Conservation (phyloP, 2,113 vertebrate species). For the Labrus mixtus region DNA sequence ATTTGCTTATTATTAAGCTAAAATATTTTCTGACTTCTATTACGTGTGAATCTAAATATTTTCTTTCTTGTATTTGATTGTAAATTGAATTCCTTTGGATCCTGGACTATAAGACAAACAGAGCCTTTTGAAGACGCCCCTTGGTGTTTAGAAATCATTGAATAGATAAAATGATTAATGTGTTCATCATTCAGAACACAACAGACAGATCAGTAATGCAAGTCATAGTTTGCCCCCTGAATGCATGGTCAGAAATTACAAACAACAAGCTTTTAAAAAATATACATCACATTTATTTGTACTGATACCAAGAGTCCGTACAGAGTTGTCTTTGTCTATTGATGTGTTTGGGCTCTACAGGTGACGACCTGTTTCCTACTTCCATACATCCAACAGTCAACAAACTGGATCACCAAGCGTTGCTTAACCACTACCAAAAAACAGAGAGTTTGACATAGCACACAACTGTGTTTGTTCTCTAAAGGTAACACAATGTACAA, state of each 20-base stretch:
- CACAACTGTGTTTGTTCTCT: slow-evolving; percentile 79
- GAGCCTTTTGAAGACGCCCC: background rate
- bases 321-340: slow-evolving; percentile 78
- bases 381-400: slow-evolving; percentile 71
- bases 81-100: background rate
- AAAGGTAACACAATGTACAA: slow-evolving; percentile 88
- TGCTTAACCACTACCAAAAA: slow-evolving; percentile 74
- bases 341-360: slow-evolving; percentile 73
- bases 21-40: too few relatives aligned
- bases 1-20: background rate
- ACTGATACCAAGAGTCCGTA: slow-evolving; percentile 78
- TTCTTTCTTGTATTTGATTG: background rate
- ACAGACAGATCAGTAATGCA: background rate
- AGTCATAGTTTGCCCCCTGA: background rate
- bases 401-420: slow-evolving; percentile 70
- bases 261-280: slow-evolving; percentile 78
- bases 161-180: background rate
- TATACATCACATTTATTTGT: slow-evolving; percentile 89
- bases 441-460: slow-evolving; percentile 77
- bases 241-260: slow-evolving; percentile 58
- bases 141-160: background rate
- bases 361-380: slow-evolving; percentile 64
- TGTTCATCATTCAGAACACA: background rate
- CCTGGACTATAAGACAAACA: background rate
- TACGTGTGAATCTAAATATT: background rate